Evolutionary conservation across 2,797 vertebrate species (phyloP).

Genomic region (Anguilla anguilla): DNA sequence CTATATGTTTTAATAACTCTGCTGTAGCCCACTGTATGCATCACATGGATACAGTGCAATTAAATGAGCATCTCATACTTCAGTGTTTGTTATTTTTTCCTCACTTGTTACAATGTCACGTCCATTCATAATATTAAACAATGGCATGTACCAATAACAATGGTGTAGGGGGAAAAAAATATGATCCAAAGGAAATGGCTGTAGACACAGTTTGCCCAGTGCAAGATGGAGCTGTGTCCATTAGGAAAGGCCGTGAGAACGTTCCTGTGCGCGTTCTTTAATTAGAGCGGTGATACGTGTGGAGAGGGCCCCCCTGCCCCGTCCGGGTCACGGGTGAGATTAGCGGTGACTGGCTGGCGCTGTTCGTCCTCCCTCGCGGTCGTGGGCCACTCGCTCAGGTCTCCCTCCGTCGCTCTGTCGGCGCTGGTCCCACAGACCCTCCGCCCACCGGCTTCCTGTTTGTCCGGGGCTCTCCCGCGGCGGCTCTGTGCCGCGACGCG

Average conservation of each 20-base stretch:
- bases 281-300: constrained; percentile 25
- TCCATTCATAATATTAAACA: constrained; percentile 24
- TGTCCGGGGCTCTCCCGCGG: constrained; percentile 27
- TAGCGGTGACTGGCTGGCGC: constrained; percentile 11
- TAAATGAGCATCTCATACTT: neutral
- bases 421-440: constrained; percentile 1
- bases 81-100: neutral
- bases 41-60: neutral
- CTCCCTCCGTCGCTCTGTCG: neutral
- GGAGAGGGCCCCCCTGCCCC: neutral
- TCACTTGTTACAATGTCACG: neutral
- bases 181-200: neutral
- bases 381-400: neutral
- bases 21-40: neutral
- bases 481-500: constrained; percentile 23
- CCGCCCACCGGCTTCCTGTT: constrained; percentile 14
- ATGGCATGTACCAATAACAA: constrained; percentile 4
- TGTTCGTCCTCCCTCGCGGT: constrained; percentile 1
- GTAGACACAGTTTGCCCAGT: neutral
- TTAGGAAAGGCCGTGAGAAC: constrained; percentile 18
- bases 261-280: constrained; percentile 22
- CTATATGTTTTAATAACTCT: neutral
- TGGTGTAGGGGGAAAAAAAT: neutral
- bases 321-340: constrained; percentile 17
- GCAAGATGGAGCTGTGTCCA: neutral